Conservation (phyloP, 2,888 invertebrate genomes). For the Tricholauxania praeusta region DNA sequence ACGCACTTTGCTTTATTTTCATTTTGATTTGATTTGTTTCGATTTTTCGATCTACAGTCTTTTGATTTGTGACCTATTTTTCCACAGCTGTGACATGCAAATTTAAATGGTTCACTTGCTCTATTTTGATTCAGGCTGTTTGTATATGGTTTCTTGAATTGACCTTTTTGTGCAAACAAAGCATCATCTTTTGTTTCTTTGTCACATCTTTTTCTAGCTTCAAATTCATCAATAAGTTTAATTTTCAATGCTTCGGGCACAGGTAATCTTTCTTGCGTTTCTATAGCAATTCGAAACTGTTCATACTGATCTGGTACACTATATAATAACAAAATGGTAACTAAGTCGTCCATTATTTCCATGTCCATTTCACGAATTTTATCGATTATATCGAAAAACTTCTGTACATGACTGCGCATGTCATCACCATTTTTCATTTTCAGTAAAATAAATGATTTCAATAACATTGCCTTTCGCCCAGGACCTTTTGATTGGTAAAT, state of each 20-base stretch:
- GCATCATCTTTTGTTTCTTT: too few species aligned
- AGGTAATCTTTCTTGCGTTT: slow-evolving; percentile 33
- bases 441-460: slow-evolving; percentile 36
- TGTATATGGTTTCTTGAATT: too few species aligned
- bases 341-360: slow-evolving; percentile 30
- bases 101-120: too few species aligned
- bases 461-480: slow-evolving; percentile 35
- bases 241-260: slow-evolving; percentile 14
- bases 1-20: neutral
- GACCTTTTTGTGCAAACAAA: too few species aligned
- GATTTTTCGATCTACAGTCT: slow-evolving; percentile 1
- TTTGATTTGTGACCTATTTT: neutral
- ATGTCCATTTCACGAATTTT: slow-evolving; percentile 36
- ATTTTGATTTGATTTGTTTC: neutral
- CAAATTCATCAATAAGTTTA: slow-evolving; percentile 30
- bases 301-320: slow-evolving; percentile 38
- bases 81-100: too few species aligned
- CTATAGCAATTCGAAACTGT: slow-evolving; percentile 38
- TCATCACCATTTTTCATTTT: slow-evolving; percentile 40
- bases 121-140: neutral
- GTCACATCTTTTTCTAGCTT: slow-evolving; percentile 36
- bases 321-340: slow-evolving; percentile 38
- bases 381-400: slow-evolving; percentile 38
- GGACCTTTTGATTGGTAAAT: slow-evolving; percentile 37
- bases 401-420: slow-evolving; percentile 25